Conservation (phyloP, 2,113 vertebrate genomes). For the Chascanopsetta lugubris region DNA sequence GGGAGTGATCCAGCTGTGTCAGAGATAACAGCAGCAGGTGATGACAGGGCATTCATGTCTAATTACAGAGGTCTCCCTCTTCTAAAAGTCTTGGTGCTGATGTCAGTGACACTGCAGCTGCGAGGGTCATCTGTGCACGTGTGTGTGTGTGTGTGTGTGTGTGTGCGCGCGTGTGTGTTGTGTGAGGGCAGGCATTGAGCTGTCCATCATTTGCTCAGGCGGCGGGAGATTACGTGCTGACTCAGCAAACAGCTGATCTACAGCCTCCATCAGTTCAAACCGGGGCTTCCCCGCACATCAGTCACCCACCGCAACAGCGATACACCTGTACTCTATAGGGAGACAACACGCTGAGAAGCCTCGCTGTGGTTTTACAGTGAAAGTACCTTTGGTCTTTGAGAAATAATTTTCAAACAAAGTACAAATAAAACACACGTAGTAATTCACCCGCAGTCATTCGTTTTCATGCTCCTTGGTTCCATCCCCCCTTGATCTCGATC, state of each 20-base stretch:
- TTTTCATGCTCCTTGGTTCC: too few species aligned
- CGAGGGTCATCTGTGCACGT: conserved; percentile 48
- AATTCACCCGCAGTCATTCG: too few species aligned
- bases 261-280: conserved; percentile 52
- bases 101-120: conserved; percentile 76
- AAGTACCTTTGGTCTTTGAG: background rate
- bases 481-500: too few species aligned
- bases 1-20: conserved; percentile 47
- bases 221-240: conserved; percentile 72
- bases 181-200: conserved; percentile 10
- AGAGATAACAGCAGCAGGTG: conserved; percentile 65
- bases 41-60: conserved; percentile 73
- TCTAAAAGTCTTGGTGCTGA: conserved; percentile 56
- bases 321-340: conserved; percentile 36
- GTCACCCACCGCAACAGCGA: background rate
- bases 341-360: background rate
- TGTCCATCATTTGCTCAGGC: conserved; percentile 37
- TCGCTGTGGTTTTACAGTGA: background rate
- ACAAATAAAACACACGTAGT: too few species aligned
- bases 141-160: too few species aligned
- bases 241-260: conserved; percentile 60
- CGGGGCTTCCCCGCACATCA: conserved; percentile 49
- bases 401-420: background rate
- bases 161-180: too few species aligned
- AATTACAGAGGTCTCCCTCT: conserved; percentile 71